Evolutionary conservation across 1,140 invertebrate genomes (phyloP).

Genomic region (Drosophila bocki): DNA sequence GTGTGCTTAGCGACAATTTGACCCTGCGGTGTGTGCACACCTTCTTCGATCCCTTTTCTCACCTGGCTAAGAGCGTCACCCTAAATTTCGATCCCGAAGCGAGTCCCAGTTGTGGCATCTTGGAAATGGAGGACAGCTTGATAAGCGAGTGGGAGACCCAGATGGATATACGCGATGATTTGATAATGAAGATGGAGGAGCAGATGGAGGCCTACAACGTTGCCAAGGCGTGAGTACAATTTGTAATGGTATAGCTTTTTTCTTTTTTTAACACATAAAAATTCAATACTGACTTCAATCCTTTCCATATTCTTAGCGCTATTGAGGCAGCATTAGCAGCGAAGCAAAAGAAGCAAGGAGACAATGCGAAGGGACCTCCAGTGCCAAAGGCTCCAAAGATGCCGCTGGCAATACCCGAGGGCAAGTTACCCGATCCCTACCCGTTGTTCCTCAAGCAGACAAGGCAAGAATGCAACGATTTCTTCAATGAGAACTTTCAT

Average conservation of each 20-base stretch:
- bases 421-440: constrained; percentile 63
- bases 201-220: constrained; percentile 34
- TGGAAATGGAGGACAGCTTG: constrained; percentile 61
- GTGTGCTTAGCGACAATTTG: constrained; percentile 63
- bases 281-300: no score
- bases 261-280: no score
- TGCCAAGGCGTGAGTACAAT: constrained; percentile 27
- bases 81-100: neutral
- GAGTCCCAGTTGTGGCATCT: constrained; percentile 52
- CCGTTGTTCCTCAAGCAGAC: constrained; percentile 47
- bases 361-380: neutral
- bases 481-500: constrained; percentile 46
- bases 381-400: constrained; percentile 39
- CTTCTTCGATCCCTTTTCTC: constrained; percentile 65
- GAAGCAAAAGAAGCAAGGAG: neutral
- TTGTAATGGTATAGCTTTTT: no score
- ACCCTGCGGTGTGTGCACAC: constrained; percentile 63
- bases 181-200: constrained; percentile 37
- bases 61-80: constrained; percentile 53
- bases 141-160: constrained; percentile 64
- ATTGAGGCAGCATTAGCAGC: neutral
- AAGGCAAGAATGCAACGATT: constrained; percentile 34
- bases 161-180: constrained; percentile 44
- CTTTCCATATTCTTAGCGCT: neutral
- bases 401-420: constrained; percentile 40